phyloP scores from a whole-genome alignment of 1,140 invertebrate genomes.

The Rhopalosiphum maidis region DNA sequence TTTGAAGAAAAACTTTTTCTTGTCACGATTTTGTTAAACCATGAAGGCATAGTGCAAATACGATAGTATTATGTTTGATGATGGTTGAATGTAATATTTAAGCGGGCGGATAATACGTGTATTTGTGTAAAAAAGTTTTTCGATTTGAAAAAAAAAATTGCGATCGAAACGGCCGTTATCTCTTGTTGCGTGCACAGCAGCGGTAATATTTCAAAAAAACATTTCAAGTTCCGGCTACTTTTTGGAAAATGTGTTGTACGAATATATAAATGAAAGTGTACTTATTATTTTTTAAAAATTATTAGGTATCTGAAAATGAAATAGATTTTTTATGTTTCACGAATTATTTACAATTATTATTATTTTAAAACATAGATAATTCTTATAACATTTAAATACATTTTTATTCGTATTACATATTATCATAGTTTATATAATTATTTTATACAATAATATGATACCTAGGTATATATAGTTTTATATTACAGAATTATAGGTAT shows the following conservation, averaged over 20 bases:
- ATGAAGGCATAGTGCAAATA: too few species aligned
- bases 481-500: not conserved
- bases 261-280: not conserved
- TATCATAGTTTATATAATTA: not conserved
- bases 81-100: too few species aligned
- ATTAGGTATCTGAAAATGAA: not conserved
- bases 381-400: not conserved
- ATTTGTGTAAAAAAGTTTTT: too few species aligned
- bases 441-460: not conserved
- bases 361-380: not conserved
- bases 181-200: not conserved
- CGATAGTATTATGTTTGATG: too few species aligned
- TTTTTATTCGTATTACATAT: not conserved
- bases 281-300: not conserved
- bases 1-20: too few species aligned
- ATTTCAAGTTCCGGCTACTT: not conserved
- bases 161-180: too few species aligned
- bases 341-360: not conserved
- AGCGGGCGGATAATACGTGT: too few species aligned
- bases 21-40: too few species aligned
- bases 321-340: not conserved
- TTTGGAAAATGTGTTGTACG: not conserved
- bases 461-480: not conserved
- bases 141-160: not conserved
- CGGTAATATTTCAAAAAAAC: not conserved